Evolutionary conservation across 1,140 invertebrate species (phyloP), one percentile per base, ranked within the genome.

Genomic region (Tribolium castaneum): DNA sequence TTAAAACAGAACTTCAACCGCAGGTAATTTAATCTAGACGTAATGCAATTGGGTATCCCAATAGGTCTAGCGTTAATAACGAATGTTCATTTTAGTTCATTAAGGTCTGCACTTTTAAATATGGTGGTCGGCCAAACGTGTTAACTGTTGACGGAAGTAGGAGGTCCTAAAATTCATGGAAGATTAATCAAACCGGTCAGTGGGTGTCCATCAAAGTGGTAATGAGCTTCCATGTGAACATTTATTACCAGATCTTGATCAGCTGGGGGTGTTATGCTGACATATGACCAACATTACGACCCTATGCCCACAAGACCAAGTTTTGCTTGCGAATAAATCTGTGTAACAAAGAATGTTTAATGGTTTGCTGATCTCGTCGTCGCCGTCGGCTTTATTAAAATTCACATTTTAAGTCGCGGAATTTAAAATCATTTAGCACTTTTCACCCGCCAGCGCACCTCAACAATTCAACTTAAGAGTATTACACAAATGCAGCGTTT

Each of bases 181-280:
- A 77, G 76, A 77, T 77, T 77, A 77, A 77, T 77, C 66, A 77
- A 77, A 72, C 54, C 76, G 70, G 66, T 77, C 54, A 77, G 76
- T 72, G 72, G 39, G 62, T 16, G 51, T 54, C 56, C 74, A 66
- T 75, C 74, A 75, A 19, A 52, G 74, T 62, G 74, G 54, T 75
- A 75, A 75, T 75, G 74, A 75, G 74, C 74, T 75, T 34, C 74
- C 74, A 75, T 62, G 74, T 66, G 34, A 30, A 59, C 54, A 59
- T 59, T 52, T 52, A 52, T 52, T 52, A 52, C 13, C 51, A 16
- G 16, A 52, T 52, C 51, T 52, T 52, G 51, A 52, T 52, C 51
- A 52, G 51, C 14, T 52, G 13, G 13, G 51, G 13, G 51, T 16
- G 16, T 14, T 12, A 52, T 52, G 16, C 16, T 52, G 51, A 52